These are phyloP conservation scores for Drosophila cyrtoloma DNA, from an alignment of 2,888 invertebrate species.

Conservation along the genomic window DNA sequence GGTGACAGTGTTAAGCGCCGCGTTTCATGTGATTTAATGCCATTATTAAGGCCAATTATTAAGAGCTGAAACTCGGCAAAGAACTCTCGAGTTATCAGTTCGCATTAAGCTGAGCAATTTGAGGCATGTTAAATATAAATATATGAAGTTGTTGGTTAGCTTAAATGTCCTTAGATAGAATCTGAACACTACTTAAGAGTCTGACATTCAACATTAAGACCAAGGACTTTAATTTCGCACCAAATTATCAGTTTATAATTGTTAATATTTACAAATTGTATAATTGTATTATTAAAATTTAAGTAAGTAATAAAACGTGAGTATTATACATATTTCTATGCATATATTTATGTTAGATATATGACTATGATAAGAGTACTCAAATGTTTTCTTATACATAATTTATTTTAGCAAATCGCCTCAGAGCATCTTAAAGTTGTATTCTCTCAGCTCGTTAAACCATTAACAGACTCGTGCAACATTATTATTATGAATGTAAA, in stretches of 20 bases:
- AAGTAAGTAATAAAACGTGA: neutral
- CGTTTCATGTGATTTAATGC: neutral
- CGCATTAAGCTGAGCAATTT: neutral
- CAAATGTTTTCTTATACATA: neutral
- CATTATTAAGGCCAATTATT: constrained; percentile 1
- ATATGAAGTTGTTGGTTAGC: neutral
- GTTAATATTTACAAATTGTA: neutral
- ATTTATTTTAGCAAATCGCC: neutral
- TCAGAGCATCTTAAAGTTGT: constrained; percentile 8
- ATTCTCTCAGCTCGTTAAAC: constrained; percentile 40
- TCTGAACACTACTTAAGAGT: neutral
- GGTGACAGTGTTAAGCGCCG: neutral
- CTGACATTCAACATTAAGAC: neutral
- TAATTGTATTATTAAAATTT: neutral
- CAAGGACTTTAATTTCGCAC: neutral
- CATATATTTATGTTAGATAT: neutral
- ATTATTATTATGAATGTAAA: constrained; percentile 19
- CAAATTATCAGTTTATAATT: neutral
- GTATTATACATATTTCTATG: neutral
- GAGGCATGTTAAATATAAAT: neutral
- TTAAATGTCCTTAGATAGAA: neutral
- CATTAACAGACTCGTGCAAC: constrained; percentile 27
- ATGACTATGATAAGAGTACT: too few relatives aligned
- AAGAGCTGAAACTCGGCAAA: constrained; percentile 1
- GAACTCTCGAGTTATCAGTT: constrained; percentile 1